Conservation (phyloP, 1,140 invertebrate species). For the Diorhabda sublineata region DNA sequence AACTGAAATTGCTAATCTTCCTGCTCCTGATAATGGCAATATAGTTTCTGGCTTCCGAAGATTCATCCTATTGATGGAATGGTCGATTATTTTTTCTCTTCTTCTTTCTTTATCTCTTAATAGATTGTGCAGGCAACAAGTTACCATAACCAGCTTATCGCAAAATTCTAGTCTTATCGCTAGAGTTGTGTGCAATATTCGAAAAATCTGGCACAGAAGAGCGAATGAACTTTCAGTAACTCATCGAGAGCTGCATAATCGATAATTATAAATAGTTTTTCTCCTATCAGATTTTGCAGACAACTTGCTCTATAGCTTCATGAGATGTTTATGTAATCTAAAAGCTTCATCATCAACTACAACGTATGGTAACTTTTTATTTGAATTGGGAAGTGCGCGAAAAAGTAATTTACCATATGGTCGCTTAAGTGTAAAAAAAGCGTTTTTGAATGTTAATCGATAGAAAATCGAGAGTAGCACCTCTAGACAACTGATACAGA, state of each 20-base stretch:
- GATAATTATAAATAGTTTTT: slow-evolving; percentile 49
- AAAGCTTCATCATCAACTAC: slow-evolving; percentile 17
- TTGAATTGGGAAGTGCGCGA: not conserved
- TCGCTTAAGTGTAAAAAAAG: too few species aligned
- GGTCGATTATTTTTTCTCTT: slow-evolving; percentile 18
- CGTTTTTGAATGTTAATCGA: too few species aligned
- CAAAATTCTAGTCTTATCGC: slow-evolving; percentile 35
- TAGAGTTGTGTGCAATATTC: slow-evolving; percentile 38
- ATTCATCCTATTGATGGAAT: slow-evolving; percentile 1
- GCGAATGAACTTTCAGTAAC: slow-evolving; percentile 47
- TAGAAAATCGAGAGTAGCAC: too few species aligned
- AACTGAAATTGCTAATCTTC: not conserved
- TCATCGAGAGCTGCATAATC: slow-evolving; percentile 41
- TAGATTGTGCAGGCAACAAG: slow-evolving; percentile 29
- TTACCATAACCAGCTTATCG: slow-evolving; percentile 33
- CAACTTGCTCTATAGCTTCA: slow-evolving; percentile 41
- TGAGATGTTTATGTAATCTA: slow-evolving; percentile 35
- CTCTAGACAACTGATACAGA: too few species aligned
- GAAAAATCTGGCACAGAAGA: slow-evolving; percentile 39
- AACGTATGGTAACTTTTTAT: not conserved
- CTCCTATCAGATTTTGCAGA: slow-evolving; percentile 25
- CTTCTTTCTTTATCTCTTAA: too few species aligned
- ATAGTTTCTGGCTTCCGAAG: not conserved
- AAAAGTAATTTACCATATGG: too few species aligned
- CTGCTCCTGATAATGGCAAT: not conserved